phyloP scores from a whole-genome alignment of 2,888 invertebrate species.

The Acanthosepion lycidas region DNA sequence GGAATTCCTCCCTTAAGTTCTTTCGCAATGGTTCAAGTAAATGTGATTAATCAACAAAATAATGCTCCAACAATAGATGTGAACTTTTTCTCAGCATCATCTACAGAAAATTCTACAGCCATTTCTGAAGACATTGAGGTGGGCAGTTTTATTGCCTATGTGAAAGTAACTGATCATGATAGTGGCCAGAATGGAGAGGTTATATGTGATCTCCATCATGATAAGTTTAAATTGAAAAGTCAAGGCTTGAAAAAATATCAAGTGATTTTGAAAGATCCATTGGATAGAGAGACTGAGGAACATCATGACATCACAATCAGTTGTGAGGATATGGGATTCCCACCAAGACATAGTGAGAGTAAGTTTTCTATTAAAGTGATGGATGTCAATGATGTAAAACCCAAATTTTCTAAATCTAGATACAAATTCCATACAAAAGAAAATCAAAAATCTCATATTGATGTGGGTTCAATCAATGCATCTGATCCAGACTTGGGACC shows the following conservation, averaged over 20 bases:
- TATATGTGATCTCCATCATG: slow-evolving; percentile 2
- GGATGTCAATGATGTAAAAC: background rate
- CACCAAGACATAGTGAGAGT: background rate
- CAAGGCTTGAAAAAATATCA: background rate
- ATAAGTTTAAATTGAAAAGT: background rate
- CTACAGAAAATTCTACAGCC: background rate
- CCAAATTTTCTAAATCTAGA: background rate
- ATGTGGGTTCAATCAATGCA: background rate
- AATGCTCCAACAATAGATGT: background rate
- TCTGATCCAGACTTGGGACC: background rate
- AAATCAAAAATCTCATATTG: background rate
- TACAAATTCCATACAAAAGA: background rate
- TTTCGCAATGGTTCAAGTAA: background rate
- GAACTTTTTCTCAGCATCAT: background rate
- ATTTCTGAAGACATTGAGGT: background rate
- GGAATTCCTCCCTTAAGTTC: background rate
- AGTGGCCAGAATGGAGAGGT: background rate
- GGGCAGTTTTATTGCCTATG: background rate
- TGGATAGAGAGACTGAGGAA: background rate
- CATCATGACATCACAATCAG: background rate
- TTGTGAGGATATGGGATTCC: background rate
- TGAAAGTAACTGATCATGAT: background rate
- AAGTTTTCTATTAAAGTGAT: background rate
- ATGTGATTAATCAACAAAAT: background rate
- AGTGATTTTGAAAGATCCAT: background rate